phyloP scores from a whole-genome alignment of 2,113 vertebrate genomes.

The Perca fluviatilis region DNA sequence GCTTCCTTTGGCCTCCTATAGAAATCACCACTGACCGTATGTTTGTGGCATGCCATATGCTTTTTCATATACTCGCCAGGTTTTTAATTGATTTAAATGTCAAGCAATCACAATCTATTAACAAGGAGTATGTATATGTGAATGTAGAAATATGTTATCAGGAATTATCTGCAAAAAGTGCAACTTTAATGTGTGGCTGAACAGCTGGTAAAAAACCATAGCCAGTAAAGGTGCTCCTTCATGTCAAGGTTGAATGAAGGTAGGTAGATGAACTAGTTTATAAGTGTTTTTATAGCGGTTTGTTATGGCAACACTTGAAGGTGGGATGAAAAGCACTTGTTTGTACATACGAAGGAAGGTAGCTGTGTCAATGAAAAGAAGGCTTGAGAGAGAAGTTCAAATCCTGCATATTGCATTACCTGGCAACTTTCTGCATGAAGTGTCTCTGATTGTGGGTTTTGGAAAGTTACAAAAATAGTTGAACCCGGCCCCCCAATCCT shows the following conservation, averaged over 20 bases:
- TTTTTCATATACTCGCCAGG: background rate
- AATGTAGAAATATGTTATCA: background rate
- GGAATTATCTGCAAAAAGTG: too few relatives aligned
- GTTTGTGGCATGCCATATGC: background rate
- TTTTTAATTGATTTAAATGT: background rate
- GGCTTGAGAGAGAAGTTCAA: background rate
- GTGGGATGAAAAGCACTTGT: background rate
- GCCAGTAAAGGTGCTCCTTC: background rate
- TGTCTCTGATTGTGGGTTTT: background rate
- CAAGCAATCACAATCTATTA: background rate
- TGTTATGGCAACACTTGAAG: background rate
- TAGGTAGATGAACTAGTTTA: conserved; percentile 13
- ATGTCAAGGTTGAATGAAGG: too few relatives aligned
- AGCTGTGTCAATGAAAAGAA: background rate
- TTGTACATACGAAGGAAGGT: too few relatives aligned
- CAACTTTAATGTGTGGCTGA: too few relatives aligned
- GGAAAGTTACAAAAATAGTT: conserved; percentile 1
- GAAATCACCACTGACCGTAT: too few relatives aligned
- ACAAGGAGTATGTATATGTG: background rate
- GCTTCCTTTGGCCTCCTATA: too few relatives aligned
- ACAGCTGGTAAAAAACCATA: too few relatives aligned
- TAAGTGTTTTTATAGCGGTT: background rate
- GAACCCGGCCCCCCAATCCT: background rate
- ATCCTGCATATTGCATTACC: too few relatives aligned
- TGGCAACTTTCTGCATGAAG: background rate